These are phyloP conservation scores for Catharus ustulatus DNA, from an alignment of 2,797 vertebrate genomes.

Conservation along the genomic window DNA sequence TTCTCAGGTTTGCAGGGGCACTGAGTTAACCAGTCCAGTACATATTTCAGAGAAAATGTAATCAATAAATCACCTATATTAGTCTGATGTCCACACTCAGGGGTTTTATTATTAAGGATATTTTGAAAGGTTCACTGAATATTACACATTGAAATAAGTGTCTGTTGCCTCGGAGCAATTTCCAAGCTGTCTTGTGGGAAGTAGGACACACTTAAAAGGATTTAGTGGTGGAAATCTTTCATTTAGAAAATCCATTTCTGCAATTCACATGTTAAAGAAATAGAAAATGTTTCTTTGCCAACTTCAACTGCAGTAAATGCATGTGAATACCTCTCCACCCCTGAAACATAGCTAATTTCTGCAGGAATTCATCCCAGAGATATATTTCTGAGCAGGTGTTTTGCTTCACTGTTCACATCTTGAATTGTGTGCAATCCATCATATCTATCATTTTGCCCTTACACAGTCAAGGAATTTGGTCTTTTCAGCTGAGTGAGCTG, in stretches of 20 bases:
- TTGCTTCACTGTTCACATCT: conserved; percentile 39
- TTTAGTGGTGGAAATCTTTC: conserved; percentile 72
- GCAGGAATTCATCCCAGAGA: conserved; percentile 23
- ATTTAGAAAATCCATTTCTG: conserved; percentile 73
- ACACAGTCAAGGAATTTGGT: conserved; percentile 40
- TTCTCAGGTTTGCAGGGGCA: conserved; percentile 21
- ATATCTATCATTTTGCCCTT: conserved; percentile 16
- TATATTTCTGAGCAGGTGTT: conserved; percentile 10
- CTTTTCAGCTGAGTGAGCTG: conserved; percentile 36
- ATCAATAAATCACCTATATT: conserved; percentile 72
- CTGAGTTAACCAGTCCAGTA: conserved; percentile 48
- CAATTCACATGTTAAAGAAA: conserved; percentile 69
- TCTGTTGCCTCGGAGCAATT: conserved; percentile 71
- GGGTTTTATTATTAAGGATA: conserved; percentile 69
- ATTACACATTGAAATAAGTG: conserved; percentile 73
- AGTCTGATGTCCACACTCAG: conserved; percentile 56
- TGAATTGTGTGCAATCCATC: conserved; percentile 2
- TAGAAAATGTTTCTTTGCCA: conserved; percentile 63
- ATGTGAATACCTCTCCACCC: not conserved
- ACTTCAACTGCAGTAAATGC: conserved; percentile 31
- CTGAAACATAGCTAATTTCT: conserved; percentile 59
- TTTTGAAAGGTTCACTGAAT: conserved; percentile 73
- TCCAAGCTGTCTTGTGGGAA: conserved; percentile 69
- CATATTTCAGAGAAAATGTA: conserved; percentile 66
- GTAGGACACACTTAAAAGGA: conserved; percentile 73